These are phyloP conservation scores for Triplophysa dalaica DNA, from an alignment of 2,113 vertebrate species.

Conservation along the genomic window DNA sequence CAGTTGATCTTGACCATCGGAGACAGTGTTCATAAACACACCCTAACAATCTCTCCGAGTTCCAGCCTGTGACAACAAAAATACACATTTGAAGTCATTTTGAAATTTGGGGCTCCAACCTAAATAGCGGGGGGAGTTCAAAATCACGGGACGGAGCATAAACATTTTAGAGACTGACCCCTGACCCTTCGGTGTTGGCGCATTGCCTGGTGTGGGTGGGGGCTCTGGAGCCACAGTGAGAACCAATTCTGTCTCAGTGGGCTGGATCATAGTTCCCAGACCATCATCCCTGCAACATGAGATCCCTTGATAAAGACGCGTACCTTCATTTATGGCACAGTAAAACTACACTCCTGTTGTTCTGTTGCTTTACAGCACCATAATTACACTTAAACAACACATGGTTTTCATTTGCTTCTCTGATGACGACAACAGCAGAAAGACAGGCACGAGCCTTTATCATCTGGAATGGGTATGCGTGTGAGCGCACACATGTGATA, in stretches of 20 bases:
- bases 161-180: conserved; percentile 72
- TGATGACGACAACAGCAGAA: conserved; percentile 64
- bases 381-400: conserved; percentile 65
- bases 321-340: conserved; percentile 72
- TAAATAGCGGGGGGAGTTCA: conserved; percentile 44
- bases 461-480: conserved; percentile 43
- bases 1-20: conserved; percentile 40
- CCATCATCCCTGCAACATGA: conserved; percentile 67
- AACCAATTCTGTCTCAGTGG: conserved; percentile 43
- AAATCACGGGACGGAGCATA: conserved; percentile 57
- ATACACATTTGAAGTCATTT: conserved; percentile 57
- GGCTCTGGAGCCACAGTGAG: conserved; percentile 34
- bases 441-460: conserved; percentile 51
- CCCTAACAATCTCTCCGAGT: conserved; percentile 28
- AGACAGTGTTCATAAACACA: conserved; percentile 48
- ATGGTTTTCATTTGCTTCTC: conserved; percentile 69
- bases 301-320: conserved; percentile 60
- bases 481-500: conserved; percentile 23
- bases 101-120: conserved; percentile 53
- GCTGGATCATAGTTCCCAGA: conserved; percentile 23
- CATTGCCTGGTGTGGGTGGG: conserved; percentile 50
- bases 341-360: conserved; percentile 69
- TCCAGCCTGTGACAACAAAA: conserved; percentile 53
- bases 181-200: conserved; percentile 52
- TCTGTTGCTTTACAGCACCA: conserved; percentile 65